Evolutionary conservation across 1,140 invertebrate genomes (phyloP), one percentile per base, ranked within the genome.

Genomic region (Leptinotarsa lineolata): DNA sequence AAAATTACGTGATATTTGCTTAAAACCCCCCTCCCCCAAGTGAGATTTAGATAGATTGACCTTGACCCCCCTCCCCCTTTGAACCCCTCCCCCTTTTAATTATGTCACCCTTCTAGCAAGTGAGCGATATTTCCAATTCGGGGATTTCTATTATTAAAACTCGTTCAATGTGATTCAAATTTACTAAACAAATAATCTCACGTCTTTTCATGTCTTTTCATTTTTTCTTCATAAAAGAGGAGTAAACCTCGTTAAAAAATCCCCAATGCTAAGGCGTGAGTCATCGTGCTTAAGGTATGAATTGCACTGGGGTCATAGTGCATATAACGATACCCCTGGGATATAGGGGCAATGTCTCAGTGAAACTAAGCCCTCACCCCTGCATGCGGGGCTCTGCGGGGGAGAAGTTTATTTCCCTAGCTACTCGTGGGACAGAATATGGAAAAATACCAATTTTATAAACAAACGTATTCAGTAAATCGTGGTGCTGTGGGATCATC

Each of bases 171-270:
- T 39, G 8, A 39, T 39, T 39, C 30, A 39, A 39, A 39, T 2
- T 39, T 39, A 39, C 30, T 11, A 39, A 39, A 11, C 30, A 39
- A 11, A 30, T 30, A 30, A 11, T 39, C 30, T 39, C 30, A 0
- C 30, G 11, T 39, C 30, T 11, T 11, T 11, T 11, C 8, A 39
- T 39, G 30, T 39, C 30, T 39, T 39, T 11, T 39, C 8, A 39
- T 39, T 39, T 39, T 2, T 39, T 39, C 30, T 39, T 39, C 30
- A 39, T 39, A 39, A 11, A 39, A 11, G 86, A 81, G 78, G 73
- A 63, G 84, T 79, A 64, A 78, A 78, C 70, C 46, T 46, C 15
- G 48, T 74, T 45, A 68, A 67, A 48, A 30, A 30, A 68, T 68
- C 67, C 67, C 67, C 67, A 68, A 46, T 68, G n/a, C 67, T 58